Evolutionary conservation across 2,113 vertebrate genomes (phyloP).

Genomic region (Silurus glanis): DNA sequence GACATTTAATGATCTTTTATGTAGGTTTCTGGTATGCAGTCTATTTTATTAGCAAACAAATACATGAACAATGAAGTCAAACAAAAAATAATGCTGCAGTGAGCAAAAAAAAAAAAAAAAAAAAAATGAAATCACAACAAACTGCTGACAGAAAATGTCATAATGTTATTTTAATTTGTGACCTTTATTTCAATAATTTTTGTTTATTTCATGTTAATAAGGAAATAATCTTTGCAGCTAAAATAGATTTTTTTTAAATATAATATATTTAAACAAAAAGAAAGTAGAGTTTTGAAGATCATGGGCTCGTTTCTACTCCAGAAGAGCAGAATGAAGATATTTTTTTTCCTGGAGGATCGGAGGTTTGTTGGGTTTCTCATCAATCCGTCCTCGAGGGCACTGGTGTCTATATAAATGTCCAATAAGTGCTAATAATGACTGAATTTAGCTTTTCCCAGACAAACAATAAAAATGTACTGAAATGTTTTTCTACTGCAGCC

Average conservation of each 20-base stretch:
- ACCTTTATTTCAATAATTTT: not conserved
- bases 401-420: not conserved
- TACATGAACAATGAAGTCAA: too few relatives aligned
- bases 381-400: not conserved
- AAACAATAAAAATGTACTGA: not conserved
- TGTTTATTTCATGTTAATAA: not conserved
- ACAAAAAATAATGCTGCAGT: not conserved
- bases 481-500: not conserved
- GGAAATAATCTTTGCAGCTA: not conserved
- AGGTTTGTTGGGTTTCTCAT: not conserved
- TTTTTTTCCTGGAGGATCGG: not conserved
- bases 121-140: not conserved
- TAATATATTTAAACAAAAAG: too few relatives aligned
- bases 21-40: not conserved
- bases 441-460: not conserved
- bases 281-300: too few relatives aligned
- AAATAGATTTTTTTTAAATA: too few relatives aligned
- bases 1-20: not conserved
- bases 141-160: not conserved
- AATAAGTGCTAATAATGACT: not conserved
- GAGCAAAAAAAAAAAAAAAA: not conserved
- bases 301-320: too few relatives aligned
- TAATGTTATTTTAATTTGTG: not conserved
- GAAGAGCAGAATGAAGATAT: not conserved
- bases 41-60: not conserved